Evolutionary conservation across 2,888 invertebrate genomes (phyloP).

Genomic region (Neelides folsomi): DNA sequence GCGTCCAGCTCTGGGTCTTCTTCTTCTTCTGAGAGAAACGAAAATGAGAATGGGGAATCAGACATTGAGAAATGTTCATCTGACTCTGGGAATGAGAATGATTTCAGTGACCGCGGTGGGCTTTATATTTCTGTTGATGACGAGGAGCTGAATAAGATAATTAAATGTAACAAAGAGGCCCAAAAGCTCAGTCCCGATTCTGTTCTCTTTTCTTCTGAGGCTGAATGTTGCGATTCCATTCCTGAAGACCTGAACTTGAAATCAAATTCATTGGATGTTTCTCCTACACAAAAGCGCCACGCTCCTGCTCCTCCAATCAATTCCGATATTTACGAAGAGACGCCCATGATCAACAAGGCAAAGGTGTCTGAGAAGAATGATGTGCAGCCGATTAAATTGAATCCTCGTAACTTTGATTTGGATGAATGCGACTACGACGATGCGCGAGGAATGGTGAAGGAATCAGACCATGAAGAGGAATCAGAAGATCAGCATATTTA

Average conservation of each 20-base stretch:
- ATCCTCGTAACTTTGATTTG: too few relatives aligned
- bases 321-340: constrained; percentile 7
- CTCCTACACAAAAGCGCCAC: constrained; percentile 1
- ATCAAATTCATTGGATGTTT: constrained; percentile 16
- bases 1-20: neutral
- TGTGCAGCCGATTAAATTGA: too few relatives aligned
- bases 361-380: too few relatives aligned
- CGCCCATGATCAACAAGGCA: too few relatives aligned
- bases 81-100: constrained; percentile 33
- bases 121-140: constrained; percentile 31
- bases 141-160: constrained; percentile 11
- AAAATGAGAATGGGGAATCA: constrained; percentile 18
- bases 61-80: constrained; percentile 20
- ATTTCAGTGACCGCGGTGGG: constrained; percentile 23
- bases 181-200: constrained; percentile 30
- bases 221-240: constrained; percentile 29
- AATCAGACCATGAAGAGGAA: too few relatives aligned
- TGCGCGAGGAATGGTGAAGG: too few relatives aligned
- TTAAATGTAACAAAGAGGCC: neutral
- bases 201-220: constrained; percentile 27
- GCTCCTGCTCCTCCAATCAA: neutral
- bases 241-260: constrained; percentile 21
- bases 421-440: too few relatives aligned
- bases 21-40: constrained; percentile 25
- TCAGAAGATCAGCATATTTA: too few relatives aligned